Base-by-base conservation (phyloP, 2,888 invertebrate species). In the Drosophila multiciliata region DNA sequence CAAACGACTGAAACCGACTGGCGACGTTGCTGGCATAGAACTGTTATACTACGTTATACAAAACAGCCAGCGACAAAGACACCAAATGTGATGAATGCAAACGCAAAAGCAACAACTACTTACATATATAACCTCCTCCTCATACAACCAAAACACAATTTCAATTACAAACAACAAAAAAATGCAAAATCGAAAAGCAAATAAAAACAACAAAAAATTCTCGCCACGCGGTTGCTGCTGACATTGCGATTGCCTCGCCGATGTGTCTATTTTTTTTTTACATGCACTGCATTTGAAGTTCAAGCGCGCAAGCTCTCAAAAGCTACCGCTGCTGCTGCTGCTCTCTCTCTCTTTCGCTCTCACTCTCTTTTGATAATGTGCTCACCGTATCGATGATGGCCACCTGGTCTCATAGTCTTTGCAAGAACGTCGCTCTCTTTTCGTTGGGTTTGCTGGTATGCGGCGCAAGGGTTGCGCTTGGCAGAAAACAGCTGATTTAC, bases 11-110 rank as follows among this genome's bases (percentile, higher is more conserved):
- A 76, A 58, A 62, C 77, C 79, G 77, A 75, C 75, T 54, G 36
- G 36, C 54, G 73, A 52, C 57, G 52, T 74, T 45, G 59, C 66
- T 59, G 53, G 17, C 23, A 38, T 55, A 83, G 75, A 81, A 88
- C 88, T 87, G 86, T 88, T 87, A 87, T 87, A 87, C 86, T 83
- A 82, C 83, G 83, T 78, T 82, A 88, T 80, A 85, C 68, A 70
- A 69, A 68, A 65, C 62, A 67, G 64, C 63, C 68, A 80, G 69
- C 72, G 59, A 75, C 72, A 78, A 82, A 70, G 69, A 65, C 66
- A 68, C 72, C 67, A 66, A 65, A 63, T 61, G 67, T 50, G 63
- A 48, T 50, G 61, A 50, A 59, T 48, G 67, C 58, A 70, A 75
- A 73, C 35, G 40, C 71, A 78, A 71, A 73, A 63, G 60, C 79